Conservation (phyloP, 1,140 invertebrate genomes). For the Zaprionus taronus region DNA sequence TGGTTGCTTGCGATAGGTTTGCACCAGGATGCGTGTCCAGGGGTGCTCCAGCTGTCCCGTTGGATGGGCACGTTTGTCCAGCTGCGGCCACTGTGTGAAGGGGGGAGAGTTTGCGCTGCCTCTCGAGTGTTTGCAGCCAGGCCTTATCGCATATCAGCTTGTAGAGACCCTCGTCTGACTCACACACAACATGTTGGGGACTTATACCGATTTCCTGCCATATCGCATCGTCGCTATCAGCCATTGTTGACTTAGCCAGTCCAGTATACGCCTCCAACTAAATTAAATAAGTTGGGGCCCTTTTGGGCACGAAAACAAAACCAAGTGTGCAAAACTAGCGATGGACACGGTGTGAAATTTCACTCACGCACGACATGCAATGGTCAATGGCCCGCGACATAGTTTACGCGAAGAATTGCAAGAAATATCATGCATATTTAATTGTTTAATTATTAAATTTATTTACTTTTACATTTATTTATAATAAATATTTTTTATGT, state of each 20-base stretch:
- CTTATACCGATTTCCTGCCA: slow-evolving; percentile 88
- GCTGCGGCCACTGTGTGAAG: slow-evolving; percentile 82
- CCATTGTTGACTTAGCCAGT: slow-evolving; percentile 49
- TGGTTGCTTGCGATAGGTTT: slow-evolving; percentile 85
- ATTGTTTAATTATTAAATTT: not conserved
- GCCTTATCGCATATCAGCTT: slow-evolving; percentile 87
- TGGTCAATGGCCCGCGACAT: not conserved
- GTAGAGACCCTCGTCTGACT: slow-evolving; percentile 85
- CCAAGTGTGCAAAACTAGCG: slow-evolving; percentile 36
- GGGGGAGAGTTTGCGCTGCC: slow-evolving; percentile 84
- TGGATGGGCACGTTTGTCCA: slow-evolving; percentile 81
- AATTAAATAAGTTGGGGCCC: slow-evolving; percentile 11
- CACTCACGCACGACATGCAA: not conserved
- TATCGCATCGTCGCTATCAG: slow-evolving; percentile 79
- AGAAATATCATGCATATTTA: not conserved
- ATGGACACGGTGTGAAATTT: not conserved
- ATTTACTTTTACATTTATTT: not conserved
- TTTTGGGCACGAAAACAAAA: slow-evolving; percentile 22
- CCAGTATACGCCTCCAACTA: slow-evolving; percentile 30
- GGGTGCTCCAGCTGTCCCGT: slow-evolving; percentile 67
- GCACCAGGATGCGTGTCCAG: slow-evolving; percentile 72
- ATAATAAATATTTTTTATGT: not conserved
- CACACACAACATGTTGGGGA: slow-evolving; percentile 87
- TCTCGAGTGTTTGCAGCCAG: slow-evolving; percentile 88
- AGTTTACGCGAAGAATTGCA: not conserved